Conservation (phyloP, 2,113 vertebrate species). For the Rhynchomys soricoides region DNA sequence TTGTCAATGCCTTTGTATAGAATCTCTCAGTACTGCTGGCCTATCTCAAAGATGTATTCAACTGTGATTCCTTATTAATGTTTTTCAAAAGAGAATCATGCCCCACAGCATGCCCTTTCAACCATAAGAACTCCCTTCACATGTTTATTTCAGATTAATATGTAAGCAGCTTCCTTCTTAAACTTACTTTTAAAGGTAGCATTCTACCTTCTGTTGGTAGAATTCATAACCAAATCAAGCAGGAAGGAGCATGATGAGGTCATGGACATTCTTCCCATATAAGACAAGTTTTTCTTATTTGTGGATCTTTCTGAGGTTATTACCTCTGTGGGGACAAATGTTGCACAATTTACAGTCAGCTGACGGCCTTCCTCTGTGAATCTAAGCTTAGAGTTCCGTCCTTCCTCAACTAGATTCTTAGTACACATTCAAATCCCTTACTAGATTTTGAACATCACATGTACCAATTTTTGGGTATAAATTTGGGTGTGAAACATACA, state of each 20-base stretch:
- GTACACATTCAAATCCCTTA: neutral
- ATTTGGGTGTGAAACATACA: neutral
- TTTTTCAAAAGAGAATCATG: neutral
- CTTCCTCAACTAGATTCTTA: neutral
- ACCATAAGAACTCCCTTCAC: neutral
- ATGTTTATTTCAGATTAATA: neutral
- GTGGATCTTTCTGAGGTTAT: neutral
- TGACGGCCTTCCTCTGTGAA: neutral
- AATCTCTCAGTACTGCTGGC: neutral
- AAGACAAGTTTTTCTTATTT: neutral
- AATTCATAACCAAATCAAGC: neutral
- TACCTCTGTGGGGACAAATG: neutral
- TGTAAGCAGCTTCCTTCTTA: neutral
- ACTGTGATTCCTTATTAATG: neutral
- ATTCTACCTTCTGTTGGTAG: neutral
- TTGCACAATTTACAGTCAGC: neutral
- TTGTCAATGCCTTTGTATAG: neutral
- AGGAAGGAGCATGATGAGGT: neutral
- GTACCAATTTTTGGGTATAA: neutral
- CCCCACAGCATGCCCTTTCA: neutral
- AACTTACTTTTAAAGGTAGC: neutral
- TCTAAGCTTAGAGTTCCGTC: neutral
- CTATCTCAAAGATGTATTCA: neutral
- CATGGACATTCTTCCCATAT: neutral
- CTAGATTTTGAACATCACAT: neutral